A percentile compares a stretch with the other conserved stretches of the same genome.
phyloP scores from a whole-genome alignment of 2,113 vertebrate genomes.

The Phoxinus phoxinus region DNA sequence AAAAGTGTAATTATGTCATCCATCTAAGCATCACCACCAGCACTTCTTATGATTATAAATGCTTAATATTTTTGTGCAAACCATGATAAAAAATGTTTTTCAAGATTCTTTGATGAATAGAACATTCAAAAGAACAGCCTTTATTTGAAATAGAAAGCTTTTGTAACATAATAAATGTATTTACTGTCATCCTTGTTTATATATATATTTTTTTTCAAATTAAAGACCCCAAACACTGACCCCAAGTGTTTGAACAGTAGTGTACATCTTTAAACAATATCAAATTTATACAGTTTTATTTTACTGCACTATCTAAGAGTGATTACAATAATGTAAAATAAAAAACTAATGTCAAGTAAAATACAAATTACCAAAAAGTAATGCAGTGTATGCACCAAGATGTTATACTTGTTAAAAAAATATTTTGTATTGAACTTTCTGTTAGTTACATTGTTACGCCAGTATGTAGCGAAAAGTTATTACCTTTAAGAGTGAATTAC shows the following conservation, averaged over 20 bases:
- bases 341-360: background rate
- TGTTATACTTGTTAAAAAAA: background rate
- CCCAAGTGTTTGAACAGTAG: background rate
- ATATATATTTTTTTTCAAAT: background rate
- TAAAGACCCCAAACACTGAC: too few species aligned
- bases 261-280: background rate
- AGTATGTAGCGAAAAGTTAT: background rate
- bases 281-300: background rate
- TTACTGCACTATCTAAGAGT: background rate
- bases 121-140: too few species aligned
- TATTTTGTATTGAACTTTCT: background rate
- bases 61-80: too few species aligned
- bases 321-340: too few species aligned
- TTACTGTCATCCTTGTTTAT: background rate
- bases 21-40: background rate
- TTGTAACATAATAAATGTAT: too few species aligned
- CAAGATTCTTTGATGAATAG: too few species aligned
- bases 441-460: background rate
- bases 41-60: too few species aligned
- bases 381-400: background rate
- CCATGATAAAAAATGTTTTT: too few species aligned
- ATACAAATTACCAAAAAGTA: background rate
- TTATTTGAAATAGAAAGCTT: too few species aligned
- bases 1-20: background rate
- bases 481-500: background rate